Evolutionary conservation across 1,140 invertebrate species (phyloP).

Genomic region (Tetragonula clypearis): DNA sequence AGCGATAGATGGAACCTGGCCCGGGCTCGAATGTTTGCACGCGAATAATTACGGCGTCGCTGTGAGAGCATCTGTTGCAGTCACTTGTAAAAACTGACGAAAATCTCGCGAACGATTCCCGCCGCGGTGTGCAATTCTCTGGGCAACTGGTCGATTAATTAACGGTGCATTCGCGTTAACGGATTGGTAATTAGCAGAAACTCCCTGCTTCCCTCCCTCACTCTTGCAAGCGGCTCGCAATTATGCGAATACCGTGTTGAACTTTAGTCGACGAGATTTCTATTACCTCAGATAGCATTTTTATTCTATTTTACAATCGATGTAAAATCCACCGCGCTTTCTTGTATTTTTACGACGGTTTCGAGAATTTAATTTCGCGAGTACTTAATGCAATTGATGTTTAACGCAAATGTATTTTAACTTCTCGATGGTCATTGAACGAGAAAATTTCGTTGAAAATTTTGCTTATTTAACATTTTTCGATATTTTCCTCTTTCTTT

Average conservation of each 20-base stretch:
- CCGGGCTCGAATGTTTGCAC: conserved; percentile 22
- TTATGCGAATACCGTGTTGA: too few species aligned
- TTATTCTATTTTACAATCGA: not conserved
- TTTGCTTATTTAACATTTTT: not conserved
- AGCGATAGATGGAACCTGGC: conserved; percentile 30
- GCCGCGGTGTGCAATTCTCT: not conserved
- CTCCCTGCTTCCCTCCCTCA: not conserved
- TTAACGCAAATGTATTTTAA: not conserved
- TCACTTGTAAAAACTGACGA: conserved; percentile 27
- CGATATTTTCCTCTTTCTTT: too few species aligned
- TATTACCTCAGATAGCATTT: not conserved
- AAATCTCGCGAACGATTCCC: conserved; percentile 10
- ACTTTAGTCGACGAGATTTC: not conserved
- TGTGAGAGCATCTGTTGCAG: conserved; percentile 20
- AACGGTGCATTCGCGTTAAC: conserved; percentile 7
- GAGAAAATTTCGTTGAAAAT: not conserved
- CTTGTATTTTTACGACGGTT: not conserved
- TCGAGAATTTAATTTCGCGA: not conserved
- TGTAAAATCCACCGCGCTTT: not conserved
- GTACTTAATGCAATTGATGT: not conserved
- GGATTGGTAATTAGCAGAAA: conserved; percentile 16
- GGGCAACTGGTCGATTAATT: not conserved
- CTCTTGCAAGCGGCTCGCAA: too few species aligned
- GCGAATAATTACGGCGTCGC: conserved; percentile 51
- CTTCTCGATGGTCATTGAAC: too few species aligned